Evolutionary conservation across 2,888 invertebrate species (phyloP).

Genomic region (Busseola fusca): DNA sequence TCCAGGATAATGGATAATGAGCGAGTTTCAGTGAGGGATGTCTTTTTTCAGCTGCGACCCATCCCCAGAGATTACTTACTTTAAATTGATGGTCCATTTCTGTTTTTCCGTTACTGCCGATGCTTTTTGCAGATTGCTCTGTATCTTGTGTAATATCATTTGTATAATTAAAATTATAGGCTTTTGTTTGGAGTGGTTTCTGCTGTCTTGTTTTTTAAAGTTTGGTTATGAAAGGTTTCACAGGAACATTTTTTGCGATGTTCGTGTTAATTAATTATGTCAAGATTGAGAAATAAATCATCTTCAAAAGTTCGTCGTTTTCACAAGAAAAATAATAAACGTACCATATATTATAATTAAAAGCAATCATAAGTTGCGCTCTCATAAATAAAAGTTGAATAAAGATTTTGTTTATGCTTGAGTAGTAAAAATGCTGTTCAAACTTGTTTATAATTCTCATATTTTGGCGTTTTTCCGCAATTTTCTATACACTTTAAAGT

Average conservation of each 20-base stretch:
- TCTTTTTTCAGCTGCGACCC: conserved; percentile 51
- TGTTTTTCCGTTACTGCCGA: conserved; percentile 23
- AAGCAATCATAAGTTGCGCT: conserved; percentile 32
- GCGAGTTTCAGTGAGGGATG: conserved; percentile 50
- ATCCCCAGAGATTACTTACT: conserved; percentile 52
- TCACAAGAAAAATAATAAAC: conserved; percentile 20
- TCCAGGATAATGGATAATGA: conserved; percentile 53
- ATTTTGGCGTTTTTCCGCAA: conserved; percentile 12
- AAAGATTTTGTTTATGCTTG: conserved; percentile 13
- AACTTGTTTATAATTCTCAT: conserved; percentile 15
- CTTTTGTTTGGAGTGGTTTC: background rate
- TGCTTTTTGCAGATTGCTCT: conserved; percentile 49
- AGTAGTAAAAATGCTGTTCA: conserved; percentile 1
- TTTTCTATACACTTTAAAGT: conserved; percentile 34
- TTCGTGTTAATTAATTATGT: conserved; percentile 17
- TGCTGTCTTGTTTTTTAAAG: background rate
- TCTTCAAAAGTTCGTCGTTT: conserved; percentile 21
- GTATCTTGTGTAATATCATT: conserved; percentile 28
- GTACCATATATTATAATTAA: conserved; percentile 21
- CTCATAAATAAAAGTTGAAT: conserved; percentile 19
- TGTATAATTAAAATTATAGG: conserved; percentile 31
- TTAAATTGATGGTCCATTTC: conserved; percentile 53
- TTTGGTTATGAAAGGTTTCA: background rate
- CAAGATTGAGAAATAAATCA: conserved; percentile 23
- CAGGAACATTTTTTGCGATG: background rate